Conservation (phyloP, 2,113 vertebrate species). For the Leuciscus idus region DNA sequence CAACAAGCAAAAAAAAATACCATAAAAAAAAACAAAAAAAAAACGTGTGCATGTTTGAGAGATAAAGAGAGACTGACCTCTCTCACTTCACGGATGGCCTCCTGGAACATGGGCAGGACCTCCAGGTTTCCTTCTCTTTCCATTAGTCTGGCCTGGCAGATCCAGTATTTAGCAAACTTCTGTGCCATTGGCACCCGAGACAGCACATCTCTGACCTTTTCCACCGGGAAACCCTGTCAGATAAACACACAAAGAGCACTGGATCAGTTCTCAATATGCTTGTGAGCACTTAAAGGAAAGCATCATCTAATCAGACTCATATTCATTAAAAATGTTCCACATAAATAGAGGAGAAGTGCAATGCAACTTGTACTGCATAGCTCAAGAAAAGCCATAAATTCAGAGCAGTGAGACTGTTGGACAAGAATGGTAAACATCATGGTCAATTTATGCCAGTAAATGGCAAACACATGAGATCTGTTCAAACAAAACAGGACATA, state of each 20-base stretch:
- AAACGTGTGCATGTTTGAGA: not conserved
- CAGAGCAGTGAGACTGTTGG: not conserved
- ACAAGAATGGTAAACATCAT: not conserved
- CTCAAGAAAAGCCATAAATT: no score
- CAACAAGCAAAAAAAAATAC: not conserved
- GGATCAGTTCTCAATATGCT: not conserved
- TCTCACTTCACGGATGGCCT: constrained; percentile 81
- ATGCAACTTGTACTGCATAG: no score
- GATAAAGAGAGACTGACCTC: constrained; percentile 68
- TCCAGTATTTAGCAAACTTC: constrained; percentile 91
- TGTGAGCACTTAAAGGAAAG: not conserved
- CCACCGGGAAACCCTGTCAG: constrained; percentile 74
- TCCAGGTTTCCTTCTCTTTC: constrained; percentile 79
- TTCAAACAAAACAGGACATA: not conserved
- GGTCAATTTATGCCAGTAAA: not conserved
- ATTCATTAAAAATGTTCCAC: no score
- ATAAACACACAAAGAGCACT: not conserved
- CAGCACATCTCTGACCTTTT: constrained; percentile 75
- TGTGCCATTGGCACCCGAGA: constrained; percentile 81
- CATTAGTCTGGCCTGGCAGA: constrained; percentile 84
- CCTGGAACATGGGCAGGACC: constrained; percentile 79
- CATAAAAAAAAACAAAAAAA: not conserved
- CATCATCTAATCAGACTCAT: not conserved
- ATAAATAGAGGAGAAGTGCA: no score
- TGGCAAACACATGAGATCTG: not conserved